Percentiles rank a stretch among this genome's conserved stretches.
These are phyloP conservation scores for Hydrophis major DNA, from an alignment of 2,797 vertebrate genomes.

Conservation along the genomic window DNA sequence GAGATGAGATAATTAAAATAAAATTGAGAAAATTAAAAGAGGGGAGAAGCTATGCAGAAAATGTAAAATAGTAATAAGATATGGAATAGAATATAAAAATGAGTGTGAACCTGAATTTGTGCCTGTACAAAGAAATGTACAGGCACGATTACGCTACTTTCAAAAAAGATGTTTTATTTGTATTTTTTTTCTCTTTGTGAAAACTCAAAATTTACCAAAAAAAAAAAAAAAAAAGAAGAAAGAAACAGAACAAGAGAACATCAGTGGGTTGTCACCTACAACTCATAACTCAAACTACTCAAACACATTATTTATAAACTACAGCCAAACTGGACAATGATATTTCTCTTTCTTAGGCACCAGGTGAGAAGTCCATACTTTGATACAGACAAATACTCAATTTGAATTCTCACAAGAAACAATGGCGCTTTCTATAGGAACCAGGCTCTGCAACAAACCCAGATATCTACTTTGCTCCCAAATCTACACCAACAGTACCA, in stretches of 20 bases:
- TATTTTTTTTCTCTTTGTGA: no score
- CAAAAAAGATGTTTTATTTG: no score
- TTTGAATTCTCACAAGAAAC: neutral
- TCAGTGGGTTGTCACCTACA: neutral
- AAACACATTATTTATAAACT: neutral
- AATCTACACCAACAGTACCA: neutral
- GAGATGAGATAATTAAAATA: no score
- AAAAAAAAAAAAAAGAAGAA: no score
- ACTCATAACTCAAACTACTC: neutral
- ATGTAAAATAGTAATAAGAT: no score
- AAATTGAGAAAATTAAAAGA: no score
- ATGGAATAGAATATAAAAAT: no score
- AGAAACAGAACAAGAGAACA: neutral
- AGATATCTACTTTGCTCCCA: neutral
- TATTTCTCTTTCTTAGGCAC: neutral
- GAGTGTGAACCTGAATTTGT: no score
- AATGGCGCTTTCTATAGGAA: neutral
- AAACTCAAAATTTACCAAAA: no score
- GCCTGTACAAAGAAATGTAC: no score
- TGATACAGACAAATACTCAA: neutral
- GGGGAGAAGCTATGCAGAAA: no score
- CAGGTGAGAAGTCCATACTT: neutral
- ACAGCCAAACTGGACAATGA: neutral
- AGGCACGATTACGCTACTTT: no score
- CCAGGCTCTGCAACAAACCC: neutral